Base-by-base conservation (phyloP, 2,797 vertebrate genomes). In the Menidia menidia region DNA sequence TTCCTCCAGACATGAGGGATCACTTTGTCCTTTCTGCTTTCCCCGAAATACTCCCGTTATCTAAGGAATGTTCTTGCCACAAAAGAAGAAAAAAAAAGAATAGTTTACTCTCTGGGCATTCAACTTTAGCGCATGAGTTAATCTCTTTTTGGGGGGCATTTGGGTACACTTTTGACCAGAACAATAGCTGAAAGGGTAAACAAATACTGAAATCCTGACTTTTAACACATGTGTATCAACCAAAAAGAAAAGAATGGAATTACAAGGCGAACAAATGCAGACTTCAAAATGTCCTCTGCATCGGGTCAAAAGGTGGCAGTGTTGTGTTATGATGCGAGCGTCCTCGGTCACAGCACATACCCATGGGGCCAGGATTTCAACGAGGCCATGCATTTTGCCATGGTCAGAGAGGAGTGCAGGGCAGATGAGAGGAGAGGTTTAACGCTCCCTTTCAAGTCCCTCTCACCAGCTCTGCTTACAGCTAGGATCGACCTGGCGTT, bases 401-500 rank as follows among this genome's bases (percentile, higher is more conserved):
- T 67, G 81, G 89, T 85, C 65, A 59, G 79, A 80, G 80, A 69
- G 57, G 86, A 77, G 87, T 41, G 55, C 75, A 63, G 75, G 83
- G 80, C 81, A 84, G 83, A 90, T 86, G 88, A 86, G 89, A 85
- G 66, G 69, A 86, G 85, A 83, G 87, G 78, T 86, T 91, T 86
- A 88, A 88, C 73, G 63, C 81, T 91, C 88, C 79, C 91, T 92
- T 92, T 93, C 89, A 92, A 91, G 93, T 91, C 86, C 85, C 79
- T 88, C 90, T 90, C 85, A 75, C 76, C 73, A 86, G 88, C 87
- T 82, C 77, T 19, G 77, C 83, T 87, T 79, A 90, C 85, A 88
- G 88, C 87, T 68, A 77, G 86, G 86, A 91, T 89, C 86, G 88
- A 94, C 89, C 92, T 91, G 92, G 54, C 76, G 93, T 95, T 94